A percentile compares a stretch with the other conserved stretches of the same genome.
These are phyloP conservation scores for Eueides isabella DNA, from an alignment of 1,140 invertebrate genomes.

Conservation along the genomic window DNA sequence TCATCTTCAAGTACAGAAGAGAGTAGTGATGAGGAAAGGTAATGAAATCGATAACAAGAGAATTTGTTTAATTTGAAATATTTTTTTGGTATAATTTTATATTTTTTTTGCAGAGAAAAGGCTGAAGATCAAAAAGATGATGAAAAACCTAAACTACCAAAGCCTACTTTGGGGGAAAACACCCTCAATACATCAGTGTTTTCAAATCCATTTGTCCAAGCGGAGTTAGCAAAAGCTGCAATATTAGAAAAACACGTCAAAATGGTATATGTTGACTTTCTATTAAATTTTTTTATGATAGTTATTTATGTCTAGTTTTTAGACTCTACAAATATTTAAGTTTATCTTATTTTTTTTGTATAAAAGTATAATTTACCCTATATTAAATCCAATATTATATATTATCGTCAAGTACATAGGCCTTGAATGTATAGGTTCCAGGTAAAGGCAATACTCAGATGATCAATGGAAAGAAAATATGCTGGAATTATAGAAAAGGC, in stretches of 20 bases:
- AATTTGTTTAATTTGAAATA: background rate
- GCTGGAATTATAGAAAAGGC: conserved; percentile 96
- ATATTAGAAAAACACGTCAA: conserved; percentile 96
- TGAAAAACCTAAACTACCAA: conserved; percentile 72
- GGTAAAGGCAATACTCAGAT: conserved; percentile 87
- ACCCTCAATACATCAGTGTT: conserved; percentile 86
- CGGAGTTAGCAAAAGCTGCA: conserved; percentile 93
- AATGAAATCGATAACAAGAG: background rate
- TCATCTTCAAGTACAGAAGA: conserved; percentile 63
- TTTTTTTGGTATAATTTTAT: background rate
- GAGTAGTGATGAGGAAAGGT: conserved; percentile 43
- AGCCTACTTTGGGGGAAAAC: conserved; percentile 70
- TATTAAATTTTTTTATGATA: conserved; percentile 40
- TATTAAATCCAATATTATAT: conserved; percentile 63
- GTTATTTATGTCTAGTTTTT: conserved; percentile 6
- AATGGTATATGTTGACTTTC: conserved; percentile 88
- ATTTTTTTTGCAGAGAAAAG: conserved; percentile 26
- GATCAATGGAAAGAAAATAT: conserved; percentile 95
- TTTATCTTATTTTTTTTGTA: too few species aligned
- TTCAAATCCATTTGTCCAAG: conserved; percentile 94
- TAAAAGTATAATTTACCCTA: conserved; percentile 23
- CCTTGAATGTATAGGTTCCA: conserved; percentile 83
- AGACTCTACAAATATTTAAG: background rate
- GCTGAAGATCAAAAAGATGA: conserved; percentile 41
- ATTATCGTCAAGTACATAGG: conserved; percentile 83